Evolutionary conservation across 2,797 vertebrate genomes (phyloP), one percentile per base, ranked within the genome.

Genomic region (Diplodus sargus): DNA sequence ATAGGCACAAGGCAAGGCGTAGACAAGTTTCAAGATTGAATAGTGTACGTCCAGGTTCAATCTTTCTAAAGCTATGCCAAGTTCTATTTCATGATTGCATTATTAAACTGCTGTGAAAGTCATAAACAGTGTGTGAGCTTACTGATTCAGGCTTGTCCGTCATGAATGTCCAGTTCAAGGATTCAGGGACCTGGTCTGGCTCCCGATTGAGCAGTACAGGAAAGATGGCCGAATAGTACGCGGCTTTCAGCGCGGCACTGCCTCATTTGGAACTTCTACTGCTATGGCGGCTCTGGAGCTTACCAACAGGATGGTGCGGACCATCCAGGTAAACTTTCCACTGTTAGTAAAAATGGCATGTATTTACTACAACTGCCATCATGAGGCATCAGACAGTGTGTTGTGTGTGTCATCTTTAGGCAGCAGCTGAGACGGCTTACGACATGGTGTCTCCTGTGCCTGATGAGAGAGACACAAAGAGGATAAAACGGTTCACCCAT

Each of bases 231-330:
- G 97, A 16, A 97, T 99, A 20, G 98, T 99, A 47, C 94, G 98
- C 13, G 98, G 98, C 0, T 97, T 99, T 83, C 98, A 99, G 77
- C 96, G 96, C 16, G 98, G 98, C 14, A 98, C 98, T 0, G 97
- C 98, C 61, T 99, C 98, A 51, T 99, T 99, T 64, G 98, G 98
- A 13, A 99, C 98, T 5, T 99, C 97, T 20, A 99, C 98, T 5
- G 98, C 98, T 0, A 99, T 99, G 98, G 98, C 98, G 61, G 97
- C 98, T 0, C 93, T 99, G 56, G 98, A 99, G 81, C 97, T 99
- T 58, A 99, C 98, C 30, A 99, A 98, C 91, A 95, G 98, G 81
- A 97, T 99, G 96, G 97, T 99, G 84, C 97, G 97, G 57, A 98
- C 98, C 47, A 98, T 99, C 86, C 98, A 99, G 98, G 98, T 99